Percentiles rank a stretch among this genome's conserved stretches.
Conservation (phyloP, 2,113 vertebrate genomes). For the Reinhardtius hippoglossoides region DNA sequence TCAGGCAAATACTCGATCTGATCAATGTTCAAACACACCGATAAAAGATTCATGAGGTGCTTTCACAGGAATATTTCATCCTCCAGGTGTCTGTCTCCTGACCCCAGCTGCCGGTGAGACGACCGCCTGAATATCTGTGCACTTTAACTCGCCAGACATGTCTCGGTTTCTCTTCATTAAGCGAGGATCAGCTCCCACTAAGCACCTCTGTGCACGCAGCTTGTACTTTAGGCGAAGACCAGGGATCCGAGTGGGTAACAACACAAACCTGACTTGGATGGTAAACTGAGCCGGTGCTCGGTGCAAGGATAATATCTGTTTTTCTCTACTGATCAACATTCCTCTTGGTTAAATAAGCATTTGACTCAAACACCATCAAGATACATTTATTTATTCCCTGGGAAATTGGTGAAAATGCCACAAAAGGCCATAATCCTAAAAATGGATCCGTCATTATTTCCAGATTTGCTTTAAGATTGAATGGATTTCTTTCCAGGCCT, state of each 20-base stretch:
- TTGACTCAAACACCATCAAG: background rate
- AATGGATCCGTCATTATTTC: too few species aligned
- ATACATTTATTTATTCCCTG: too few species aligned
- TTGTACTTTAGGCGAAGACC: conserved; percentile 28
- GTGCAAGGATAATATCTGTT: background rate
- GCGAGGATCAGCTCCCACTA: conserved; percentile 49
- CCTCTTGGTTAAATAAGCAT: too few species aligned
- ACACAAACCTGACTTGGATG: conserved; percentile 26
- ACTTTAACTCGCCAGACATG: conserved; percentile 53
- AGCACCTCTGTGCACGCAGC: conserved; percentile 39
- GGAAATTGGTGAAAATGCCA: too few species aligned
- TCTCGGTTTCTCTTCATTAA: conserved; percentile 52
- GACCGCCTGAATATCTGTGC: conserved; percentile 30
- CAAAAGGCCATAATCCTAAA: too few species aligned
- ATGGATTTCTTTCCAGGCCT: too few species aligned
- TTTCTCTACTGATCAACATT: background rate
- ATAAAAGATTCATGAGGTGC: conserved; percentile 75
- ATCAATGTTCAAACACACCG: conserved; percentile 72
- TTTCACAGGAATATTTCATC: conserved; percentile 56
- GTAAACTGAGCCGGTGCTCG: background rate
- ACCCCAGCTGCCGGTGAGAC: conserved; percentile 45
- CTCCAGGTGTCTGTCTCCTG: conserved; percentile 45
- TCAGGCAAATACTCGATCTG: conserved; percentile 60
- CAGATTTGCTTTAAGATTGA: too few species aligned
- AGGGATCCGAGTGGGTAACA: conserved; percentile 23